Percentiles rank a stretch among this genome's conserved stretches.
phyloP scores from a whole-genome alignment of 2,797 vertebrate genomes.

The Babyrousa celebensis region DNA sequence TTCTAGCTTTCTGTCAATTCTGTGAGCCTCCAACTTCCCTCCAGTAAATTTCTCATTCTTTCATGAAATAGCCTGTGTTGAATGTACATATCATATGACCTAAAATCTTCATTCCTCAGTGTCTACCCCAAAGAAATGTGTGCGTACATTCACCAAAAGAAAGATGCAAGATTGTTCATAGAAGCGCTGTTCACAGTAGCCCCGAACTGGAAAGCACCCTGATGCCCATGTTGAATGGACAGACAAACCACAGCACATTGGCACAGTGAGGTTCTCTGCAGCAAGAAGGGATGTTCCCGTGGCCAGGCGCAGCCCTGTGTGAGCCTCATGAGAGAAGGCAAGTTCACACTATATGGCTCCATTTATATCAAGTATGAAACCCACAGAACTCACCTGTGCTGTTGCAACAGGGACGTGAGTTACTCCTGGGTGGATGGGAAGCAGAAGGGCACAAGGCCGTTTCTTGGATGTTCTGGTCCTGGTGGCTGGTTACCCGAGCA shows the following conservation, averaged over 20 bases:
- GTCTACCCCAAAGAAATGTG: background rate
- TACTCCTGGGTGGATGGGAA: background rate
- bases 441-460: no score
- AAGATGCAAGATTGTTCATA: background rate
- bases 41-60: constrained; percentile 3
- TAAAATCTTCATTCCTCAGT: background rate
- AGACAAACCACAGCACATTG: background rate
- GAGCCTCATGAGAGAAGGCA: background rate
- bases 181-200: background rate
- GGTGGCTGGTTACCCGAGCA: background rate
- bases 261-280: background rate
- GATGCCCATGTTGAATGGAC: background rate
- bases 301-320: rapidly evolving
- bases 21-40: background rate
- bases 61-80: background rate
- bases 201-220: background rate
- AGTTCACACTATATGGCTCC: rapidly evolving
- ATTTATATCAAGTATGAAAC: background rate
- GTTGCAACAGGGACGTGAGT: background rate
- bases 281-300: no score
- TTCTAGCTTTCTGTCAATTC: background rate
- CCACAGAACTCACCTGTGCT: background rate
- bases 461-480: background rate
- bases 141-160: background rate
- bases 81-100: background rate